Conservation (phyloP, 1,140 invertebrate species). For the Chrysoperla carnea region DNA sequence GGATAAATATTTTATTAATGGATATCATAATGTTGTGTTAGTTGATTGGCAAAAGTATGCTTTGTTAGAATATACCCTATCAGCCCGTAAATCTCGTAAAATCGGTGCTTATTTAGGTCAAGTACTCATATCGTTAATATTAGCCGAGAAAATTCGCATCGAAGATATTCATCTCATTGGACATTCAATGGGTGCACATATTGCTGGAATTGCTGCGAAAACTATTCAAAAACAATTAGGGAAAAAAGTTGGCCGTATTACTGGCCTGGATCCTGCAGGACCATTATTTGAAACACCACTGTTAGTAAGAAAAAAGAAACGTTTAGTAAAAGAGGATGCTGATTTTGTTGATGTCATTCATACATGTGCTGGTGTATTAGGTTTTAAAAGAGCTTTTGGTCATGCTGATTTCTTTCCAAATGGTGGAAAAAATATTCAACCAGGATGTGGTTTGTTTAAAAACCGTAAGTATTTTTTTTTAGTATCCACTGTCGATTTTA, state of each 20-base stretch:
- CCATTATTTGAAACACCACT: constrained; percentile 20
- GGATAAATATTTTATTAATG: constrained; percentile 17
- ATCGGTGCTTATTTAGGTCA: not conserved
- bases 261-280: constrained; percentile 50
- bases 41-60: constrained; percentile 28
- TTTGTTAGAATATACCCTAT: constrained; percentile 16
- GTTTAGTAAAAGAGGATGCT: constrained; percentile 57
- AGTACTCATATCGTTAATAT: constrained; percentile 1
- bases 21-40: constrained; percentile 26
- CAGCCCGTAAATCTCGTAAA: constrained; percentile 5
- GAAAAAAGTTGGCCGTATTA: constrained; percentile 41
- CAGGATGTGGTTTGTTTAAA: constrained; percentile 36
- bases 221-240: constrained; percentile 26
- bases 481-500: not conserved
- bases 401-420: constrained; percentile 78
- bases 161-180: constrained; percentile 42
- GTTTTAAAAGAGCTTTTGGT: constrained; percentile 47
- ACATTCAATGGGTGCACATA: constrained; percentile 53
- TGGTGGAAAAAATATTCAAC: constrained; percentile 51
- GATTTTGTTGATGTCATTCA: constrained; percentile 81
- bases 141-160: constrained; percentile 18
- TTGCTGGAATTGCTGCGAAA: constrained; percentile 44
- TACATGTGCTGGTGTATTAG: constrained; percentile 63
- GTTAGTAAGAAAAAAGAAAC: constrained; percentile 26
- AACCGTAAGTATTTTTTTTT: not conserved